Percentiles rank a stretch among this genome's conserved stretches.
phyloP scores from a whole-genome alignment of 2,113 vertebrate genomes.

The Pelecanoides urinatrix region DNA sequence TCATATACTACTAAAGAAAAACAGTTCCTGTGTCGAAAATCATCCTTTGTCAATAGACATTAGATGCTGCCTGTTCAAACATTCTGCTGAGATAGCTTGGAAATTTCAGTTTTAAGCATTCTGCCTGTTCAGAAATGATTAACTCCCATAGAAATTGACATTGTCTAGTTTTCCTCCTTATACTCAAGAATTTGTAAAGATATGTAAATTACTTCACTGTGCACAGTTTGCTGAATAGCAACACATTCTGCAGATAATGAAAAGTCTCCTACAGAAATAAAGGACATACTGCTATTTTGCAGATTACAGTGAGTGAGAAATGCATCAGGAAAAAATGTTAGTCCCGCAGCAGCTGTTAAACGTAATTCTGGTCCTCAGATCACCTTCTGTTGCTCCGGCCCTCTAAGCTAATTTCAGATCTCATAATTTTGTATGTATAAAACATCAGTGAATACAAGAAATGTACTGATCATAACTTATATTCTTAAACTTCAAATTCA shows the following conservation, averaged over 20 bases:
- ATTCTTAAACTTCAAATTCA: not conserved
- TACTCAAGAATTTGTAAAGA: not conserved
- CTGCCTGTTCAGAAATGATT: not conserved
- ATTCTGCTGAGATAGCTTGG: not conserved
- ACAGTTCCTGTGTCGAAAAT: not conserved
- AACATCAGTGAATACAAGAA: not conserved
- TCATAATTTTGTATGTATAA: not conserved
- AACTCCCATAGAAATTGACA: not conserved
- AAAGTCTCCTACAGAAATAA: not conserved
- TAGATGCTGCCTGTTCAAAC: not conserved
- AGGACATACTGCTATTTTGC: not conserved
- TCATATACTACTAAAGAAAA: not conserved
- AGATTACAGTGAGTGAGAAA: not conserved
- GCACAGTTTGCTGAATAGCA: not conserved
- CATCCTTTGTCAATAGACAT: not conserved
- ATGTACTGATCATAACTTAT: not conserved
- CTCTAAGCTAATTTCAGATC: not conserved
- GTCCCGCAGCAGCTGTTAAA: not conserved
- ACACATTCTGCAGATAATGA: not conserved
- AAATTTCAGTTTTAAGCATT: not conserved
- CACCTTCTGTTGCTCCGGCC: not conserved
- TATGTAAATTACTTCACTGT: not conserved
- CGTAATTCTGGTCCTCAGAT: not conserved
- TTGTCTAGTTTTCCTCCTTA: not conserved
- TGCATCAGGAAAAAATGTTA: not conserved